Percentiles rank a stretch among this genome's conserved stretches.
Conservation (phyloP, 2,113 vertebrate genomes). For the Phodopus roborovskii region DNA sequence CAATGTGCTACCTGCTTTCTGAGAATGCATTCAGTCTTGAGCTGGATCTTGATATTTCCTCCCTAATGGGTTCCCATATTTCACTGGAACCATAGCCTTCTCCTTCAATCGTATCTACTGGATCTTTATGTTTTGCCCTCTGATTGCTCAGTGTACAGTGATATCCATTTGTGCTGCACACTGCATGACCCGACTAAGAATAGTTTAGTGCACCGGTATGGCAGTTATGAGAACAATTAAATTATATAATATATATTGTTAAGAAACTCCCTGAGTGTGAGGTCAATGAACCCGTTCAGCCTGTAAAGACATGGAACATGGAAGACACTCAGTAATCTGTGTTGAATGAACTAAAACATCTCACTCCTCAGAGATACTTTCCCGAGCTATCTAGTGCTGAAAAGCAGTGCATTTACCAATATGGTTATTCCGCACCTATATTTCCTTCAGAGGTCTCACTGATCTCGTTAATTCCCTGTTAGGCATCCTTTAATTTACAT, state of each 20-base stretch:
- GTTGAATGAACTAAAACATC: neutral
- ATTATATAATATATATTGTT: neutral
- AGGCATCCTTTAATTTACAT: neutral
- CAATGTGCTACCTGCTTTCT: neutral
- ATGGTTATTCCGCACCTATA: neutral
- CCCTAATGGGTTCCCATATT: neutral
- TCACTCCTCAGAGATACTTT: neutral
- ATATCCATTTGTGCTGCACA: neutral
- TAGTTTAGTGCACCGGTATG: neutral
- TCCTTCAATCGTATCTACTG: neutral
- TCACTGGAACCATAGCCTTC: neutral
- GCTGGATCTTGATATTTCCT: neutral
- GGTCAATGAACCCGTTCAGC: neutral
- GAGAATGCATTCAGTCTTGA: neutral
- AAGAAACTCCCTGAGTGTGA: neutral
- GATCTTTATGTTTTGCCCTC: neutral
- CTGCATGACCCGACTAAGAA: neutral
- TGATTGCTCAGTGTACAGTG: neutral
- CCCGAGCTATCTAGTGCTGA: neutral
- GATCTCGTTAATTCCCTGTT: neutral
- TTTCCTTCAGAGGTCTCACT: neutral
- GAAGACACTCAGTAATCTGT: neutral
- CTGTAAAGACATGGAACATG: neutral
- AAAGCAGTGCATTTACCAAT: neutral
- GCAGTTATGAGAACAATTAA: neutral